Conservation (phyloP, 1,140 invertebrate genomes). For the Drosophila aff. region DNA sequence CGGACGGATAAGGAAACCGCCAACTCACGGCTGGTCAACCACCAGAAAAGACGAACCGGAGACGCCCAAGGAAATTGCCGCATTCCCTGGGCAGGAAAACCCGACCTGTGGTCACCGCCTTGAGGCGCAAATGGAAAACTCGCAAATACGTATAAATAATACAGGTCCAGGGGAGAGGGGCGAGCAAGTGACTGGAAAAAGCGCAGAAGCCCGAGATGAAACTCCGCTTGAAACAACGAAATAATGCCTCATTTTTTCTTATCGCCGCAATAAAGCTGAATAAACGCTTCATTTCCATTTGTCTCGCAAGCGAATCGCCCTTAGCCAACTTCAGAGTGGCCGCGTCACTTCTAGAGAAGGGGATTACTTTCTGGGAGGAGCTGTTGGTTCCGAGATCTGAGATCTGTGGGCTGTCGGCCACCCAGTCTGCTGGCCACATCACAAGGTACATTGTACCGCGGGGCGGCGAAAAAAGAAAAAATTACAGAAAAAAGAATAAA, state of each 20-base stretch:
- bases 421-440: conserved; percentile 68
- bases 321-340: conserved; percentile 66
- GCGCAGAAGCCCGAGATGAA: conserved; percentile 34
- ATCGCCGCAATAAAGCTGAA: conserved; percentile 84
- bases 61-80: conserved; percentile 76
- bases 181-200: conserved; percentile 17
- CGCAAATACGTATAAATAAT: conserved; percentile 66
- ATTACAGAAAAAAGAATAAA: conserved; percentile 45
- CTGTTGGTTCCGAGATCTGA: conserved; percentile 7
- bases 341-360: conserved; percentile 59
- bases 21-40: conserved; percentile 62
- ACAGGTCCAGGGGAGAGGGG: conserved; percentile 6
- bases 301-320: conserved; percentile 75
- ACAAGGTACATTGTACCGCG: conserved; percentile 46
- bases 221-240: conserved; percentile 74
- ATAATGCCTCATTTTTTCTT: conserved; percentile 84
- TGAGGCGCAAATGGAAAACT: conserved; percentile 60
- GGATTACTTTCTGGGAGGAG: conserved; percentile 25
- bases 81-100: conserved; percentile 56
- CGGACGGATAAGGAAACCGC: conserved; percentile 67
- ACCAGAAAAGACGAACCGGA: conserved; percentile 52
- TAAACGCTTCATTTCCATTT: conserved; percentile 85
- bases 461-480: conserved; percentile 12
- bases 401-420: conserved; percentile 50
- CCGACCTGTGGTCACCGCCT: conserved; percentile 75